Evolutionary conservation across 2,888 invertebrate genomes (phyloP).

Genomic region (Melolontha melolontha): DNA sequence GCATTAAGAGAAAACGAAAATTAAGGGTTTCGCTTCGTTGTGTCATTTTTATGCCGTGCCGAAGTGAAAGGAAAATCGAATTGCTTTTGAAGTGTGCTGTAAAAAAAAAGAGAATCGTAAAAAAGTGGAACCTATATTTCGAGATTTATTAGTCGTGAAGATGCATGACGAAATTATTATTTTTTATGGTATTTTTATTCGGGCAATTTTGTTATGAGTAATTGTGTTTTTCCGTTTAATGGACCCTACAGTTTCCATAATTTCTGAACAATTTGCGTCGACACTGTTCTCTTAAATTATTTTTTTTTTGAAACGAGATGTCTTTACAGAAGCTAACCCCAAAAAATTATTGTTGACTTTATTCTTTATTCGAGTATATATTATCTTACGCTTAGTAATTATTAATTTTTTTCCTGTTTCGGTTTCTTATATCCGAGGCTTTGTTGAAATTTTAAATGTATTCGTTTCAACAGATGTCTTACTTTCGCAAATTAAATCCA

Average conservation of each 20-base stretch:
- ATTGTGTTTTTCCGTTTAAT: conserved; percentile 28
- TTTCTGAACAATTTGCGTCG: conserved; percentile 21
- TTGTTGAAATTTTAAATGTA: no score
- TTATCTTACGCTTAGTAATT: not conserved
- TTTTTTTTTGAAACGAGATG: conserved; percentile 7
- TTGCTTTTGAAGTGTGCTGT: conserved; percentile 14
- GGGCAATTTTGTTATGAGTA: conserved; percentile 37
- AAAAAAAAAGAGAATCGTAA: conserved; percentile 26
- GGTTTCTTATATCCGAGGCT: no score
- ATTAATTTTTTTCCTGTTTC: no score
- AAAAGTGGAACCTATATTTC: conserved; percentile 21
- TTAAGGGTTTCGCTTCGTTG: not conserved
- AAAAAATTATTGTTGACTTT: conserved; percentile 16
- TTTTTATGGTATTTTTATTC: conserved; percentile 35
- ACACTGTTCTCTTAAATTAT: conserved; percentile 2
- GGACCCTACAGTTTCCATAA: conserved; percentile 11
- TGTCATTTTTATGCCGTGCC: not conserved
- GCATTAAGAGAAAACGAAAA: conserved; percentile 5
- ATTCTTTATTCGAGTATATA: not conserved
- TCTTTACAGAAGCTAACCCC: conserved; percentile 1
- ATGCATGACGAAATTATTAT: conserved; percentile 34
- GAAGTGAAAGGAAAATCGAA: conserved; percentile 1
- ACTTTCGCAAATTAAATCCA: no score
- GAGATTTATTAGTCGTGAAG: conserved; percentile 34
- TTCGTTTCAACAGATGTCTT: no score